phyloP scores from a whole-genome alignment of 2,797 vertebrate genomes.

The Chaetodon trifasciatus region DNA sequence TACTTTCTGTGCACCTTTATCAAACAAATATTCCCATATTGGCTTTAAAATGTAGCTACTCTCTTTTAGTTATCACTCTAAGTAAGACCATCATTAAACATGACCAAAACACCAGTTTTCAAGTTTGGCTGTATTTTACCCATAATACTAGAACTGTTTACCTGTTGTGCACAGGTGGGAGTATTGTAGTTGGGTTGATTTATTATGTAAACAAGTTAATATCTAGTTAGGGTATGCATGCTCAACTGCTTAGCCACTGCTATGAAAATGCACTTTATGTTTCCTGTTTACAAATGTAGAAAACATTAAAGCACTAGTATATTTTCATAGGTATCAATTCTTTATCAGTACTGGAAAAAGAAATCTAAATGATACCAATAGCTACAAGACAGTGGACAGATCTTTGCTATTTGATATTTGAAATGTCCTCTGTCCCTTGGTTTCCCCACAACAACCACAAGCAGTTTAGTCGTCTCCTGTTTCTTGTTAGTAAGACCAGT shows the following conservation, averaged over 20 bases:
- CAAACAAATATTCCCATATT: not conserved
- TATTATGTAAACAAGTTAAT: not conserved
- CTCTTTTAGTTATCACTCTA: not conserved
- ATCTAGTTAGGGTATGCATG: not conserved
- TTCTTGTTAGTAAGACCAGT: not conserved
- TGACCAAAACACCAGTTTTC: not conserved
- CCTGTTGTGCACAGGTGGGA: not conserved
- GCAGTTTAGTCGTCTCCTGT: not conserved
- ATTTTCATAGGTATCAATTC: not conserved
- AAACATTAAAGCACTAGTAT: too few relatives aligned
- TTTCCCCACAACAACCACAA: not conserved
- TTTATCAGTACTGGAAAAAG: too few relatives aligned
- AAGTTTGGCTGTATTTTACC: not conserved
- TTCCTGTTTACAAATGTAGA: not conserved
- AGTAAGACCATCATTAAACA: not conserved
- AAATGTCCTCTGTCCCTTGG: too few relatives aligned
- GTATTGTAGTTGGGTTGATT: not conserved
- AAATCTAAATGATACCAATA: not conserved
- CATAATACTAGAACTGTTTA: not conserved
- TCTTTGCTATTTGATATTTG: too few relatives aligned
- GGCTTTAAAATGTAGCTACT: not conserved
- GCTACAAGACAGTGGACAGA: not conserved
- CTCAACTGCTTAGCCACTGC: not conserved
- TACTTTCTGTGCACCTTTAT: not conserved
- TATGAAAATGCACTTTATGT: not conserved